Conservation (phyloP, 2,797 vertebrate species). For the Arnoldichthys spilopterus region DNA sequence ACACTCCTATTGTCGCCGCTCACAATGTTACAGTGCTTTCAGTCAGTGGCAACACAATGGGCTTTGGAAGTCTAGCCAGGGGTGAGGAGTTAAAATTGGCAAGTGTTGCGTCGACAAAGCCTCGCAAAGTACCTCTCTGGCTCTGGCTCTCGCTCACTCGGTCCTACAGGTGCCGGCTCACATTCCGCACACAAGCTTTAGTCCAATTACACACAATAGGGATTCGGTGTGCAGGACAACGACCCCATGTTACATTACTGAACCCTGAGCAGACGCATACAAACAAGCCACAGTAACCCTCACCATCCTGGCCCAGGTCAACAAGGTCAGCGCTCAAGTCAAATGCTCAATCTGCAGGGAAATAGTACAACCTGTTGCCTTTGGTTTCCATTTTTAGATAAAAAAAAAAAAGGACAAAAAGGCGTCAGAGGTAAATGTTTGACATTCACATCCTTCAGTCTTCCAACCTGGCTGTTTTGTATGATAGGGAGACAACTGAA, state of each 20-base stretch:
- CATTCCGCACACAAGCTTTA: conserved; percentile 71
- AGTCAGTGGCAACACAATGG: conserved; percentile 62
- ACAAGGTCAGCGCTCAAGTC: background rate
- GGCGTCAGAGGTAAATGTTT: too few relatives aligned
- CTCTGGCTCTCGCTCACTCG: conserved; percentile 56
- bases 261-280: background rate
- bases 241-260: conserved; percentile 52
- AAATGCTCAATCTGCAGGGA: background rate
- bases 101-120: conserved; percentile 49
- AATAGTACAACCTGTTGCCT: too few relatives aligned
- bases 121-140: conserved; percentile 53
- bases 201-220: conserved; percentile 68
- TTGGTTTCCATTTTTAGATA: too few relatives aligned
- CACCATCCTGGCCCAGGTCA: background rate
- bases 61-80: conserved; percentile 64
- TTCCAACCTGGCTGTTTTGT: too few relatives aligned
- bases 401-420: background rate
- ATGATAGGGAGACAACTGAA: too few relatives aligned
- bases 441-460: too few relatives aligned
- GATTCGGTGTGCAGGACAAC: conserved; percentile 70
- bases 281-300: background rate
- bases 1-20: conserved; percentile 64
- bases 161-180: conserved; percentile 66
- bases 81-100: conserved; percentile 65
- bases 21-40: conserved; percentile 63